Percentiles rank a stretch among this genome's conserved stretches.
Evolutionary conservation across 2,888 invertebrate species (phyloP).

Genomic region (Pheosia tremula): DNA sequence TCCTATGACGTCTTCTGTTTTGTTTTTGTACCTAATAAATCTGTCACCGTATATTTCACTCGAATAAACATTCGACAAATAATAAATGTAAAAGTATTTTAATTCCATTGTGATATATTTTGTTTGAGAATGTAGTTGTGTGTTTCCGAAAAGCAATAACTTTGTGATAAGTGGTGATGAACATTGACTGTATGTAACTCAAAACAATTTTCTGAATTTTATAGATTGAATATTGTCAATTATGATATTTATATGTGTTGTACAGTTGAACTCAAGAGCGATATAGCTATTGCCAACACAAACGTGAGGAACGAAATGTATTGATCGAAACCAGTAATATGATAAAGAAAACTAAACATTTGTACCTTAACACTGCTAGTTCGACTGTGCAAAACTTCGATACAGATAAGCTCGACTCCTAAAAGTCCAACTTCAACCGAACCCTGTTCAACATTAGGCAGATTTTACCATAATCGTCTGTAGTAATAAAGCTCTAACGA

Average conservation of each 20-base stretch:
- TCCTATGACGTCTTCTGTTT: slow-evolving; percentile 52
- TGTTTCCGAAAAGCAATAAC: slow-evolving; percentile 81
- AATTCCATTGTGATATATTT: slow-evolving; percentile 78
- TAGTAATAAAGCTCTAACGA: slow-evolving; percentile 41
- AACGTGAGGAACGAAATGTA: background rate
- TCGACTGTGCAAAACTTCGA: slow-evolving; percentile 24
- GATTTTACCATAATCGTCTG: slow-evolving; percentile 41
- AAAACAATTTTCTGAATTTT: slow-evolving; percentile 56
- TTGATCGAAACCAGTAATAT: slow-evolving; percentile 24
- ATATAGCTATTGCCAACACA: slow-evolving; percentile 17
- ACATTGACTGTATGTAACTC: slow-evolving; percentile 59
- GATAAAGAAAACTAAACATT: slow-evolving; percentile 26
- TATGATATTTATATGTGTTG: slow-evolving; percentile 53
- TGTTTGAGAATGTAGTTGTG: slow-evolving; percentile 71
- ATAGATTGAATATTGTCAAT: slow-evolving; percentile 75
- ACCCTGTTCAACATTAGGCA: slow-evolving; percentile 45
- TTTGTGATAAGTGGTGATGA: slow-evolving; percentile 76
- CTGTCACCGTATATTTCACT: slow-evolving; percentile 51
- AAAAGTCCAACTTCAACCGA: slow-evolving; percentile 42
- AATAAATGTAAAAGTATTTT: slow-evolving; percentile 62
- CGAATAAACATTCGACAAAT: slow-evolving; percentile 52
- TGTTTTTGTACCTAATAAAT: slow-evolving; percentile 34
- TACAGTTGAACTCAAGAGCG: slow-evolving; percentile 44
- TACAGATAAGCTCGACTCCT: slow-evolving; percentile 38
- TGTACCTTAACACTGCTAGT: slow-evolving; percentile 21